Base-by-base conservation (phyloP, 2,797 vertebrate species). In the Spatula versicolor region DNA sequence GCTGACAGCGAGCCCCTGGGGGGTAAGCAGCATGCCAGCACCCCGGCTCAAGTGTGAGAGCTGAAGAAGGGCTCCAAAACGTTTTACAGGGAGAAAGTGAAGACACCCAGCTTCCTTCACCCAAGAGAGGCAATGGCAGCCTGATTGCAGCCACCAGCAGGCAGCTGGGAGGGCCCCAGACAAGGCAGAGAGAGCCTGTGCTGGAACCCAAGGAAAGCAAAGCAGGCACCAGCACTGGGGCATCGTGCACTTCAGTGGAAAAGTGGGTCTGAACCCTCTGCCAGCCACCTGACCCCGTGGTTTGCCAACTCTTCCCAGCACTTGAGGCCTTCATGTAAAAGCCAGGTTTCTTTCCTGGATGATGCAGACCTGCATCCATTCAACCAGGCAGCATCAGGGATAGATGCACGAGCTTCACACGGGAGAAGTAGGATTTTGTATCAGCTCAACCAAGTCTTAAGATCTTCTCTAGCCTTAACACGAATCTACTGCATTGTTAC, bases 341-440 rank as follows among this genome's bases (percentile, higher is more conserved):
- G 45, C 10, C 18, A 23, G 28, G 39, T 15, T 82, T n/a, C n/a
- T 15, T 28, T 25, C 77, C 30, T 1, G 5, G 50, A 28, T 16
- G 26, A 17, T 52, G 26, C 15, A 59, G 18, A 8, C 30, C 50
- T 31, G 52, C 28, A 41, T 13, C 39, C 6, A 33, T 48, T 15
- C 3, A 0, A 45, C 5, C 39, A 45, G 30, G 30, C 6, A 43
- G 3, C 9, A 11, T 28, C 18, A 0, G 18, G 39, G 59, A 23
- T 2, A 31, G 50, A 52, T 3, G 50, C n/a, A 3, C 0, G 1
- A 39, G 35, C 30, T 55, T 63, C 52, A 54, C 46, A 18, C 0
- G 0, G 1, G 12, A 54, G 67, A 75, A 48, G 31, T 9, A 21
- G 41, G 67, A 48, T 8, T 5, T 1, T 13, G 0, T 3, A 39